A percentile compares a stretch with the other conserved stretches of the same genome.
These are phyloP conservation scores for Nesometra sesokonis DNA, from an alignment of 35 echinoderm and acorn worm genomes.

Conservation along the genomic window DNA sequence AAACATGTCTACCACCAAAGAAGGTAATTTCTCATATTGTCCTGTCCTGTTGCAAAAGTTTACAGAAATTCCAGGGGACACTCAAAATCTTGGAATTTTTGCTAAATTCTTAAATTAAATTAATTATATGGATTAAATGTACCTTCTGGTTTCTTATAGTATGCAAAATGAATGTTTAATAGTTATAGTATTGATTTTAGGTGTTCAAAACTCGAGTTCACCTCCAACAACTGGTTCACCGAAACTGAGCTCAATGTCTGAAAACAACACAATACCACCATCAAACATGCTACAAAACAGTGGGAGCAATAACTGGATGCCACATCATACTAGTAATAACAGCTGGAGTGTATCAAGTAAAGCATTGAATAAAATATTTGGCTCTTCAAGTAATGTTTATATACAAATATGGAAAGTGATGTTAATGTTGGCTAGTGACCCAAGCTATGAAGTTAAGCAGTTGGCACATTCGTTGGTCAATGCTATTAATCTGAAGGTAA, in stretches of 20 bases:
- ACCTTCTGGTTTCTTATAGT: too few species aligned
- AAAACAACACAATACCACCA: background rate
- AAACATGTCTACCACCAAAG: too few species aligned
- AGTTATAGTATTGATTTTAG: too few species aligned
- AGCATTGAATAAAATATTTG: background rate
- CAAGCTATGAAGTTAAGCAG: constrained; percentile 68
- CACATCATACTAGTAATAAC: background rate
- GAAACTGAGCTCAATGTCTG: background rate
- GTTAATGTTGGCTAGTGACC: constrained; percentile 65
- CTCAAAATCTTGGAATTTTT: too few species aligned
- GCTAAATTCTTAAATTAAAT: too few species aligned
- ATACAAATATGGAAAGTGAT: constrained; percentile 89
- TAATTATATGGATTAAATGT: too few species aligned
- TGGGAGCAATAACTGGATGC: background rate
- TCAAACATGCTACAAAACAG: background rate
- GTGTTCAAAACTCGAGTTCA: background rate
- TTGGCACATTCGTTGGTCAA: constrained; percentile 69
- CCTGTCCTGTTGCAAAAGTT: too few species aligned
- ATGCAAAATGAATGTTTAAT: too few species aligned
- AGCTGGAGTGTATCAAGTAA: background rate
- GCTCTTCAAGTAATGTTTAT: constrained; percentile 46
- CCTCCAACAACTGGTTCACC: background rate
- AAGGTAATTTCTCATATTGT: too few species aligned
- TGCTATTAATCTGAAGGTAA: constrained; percentile 93
- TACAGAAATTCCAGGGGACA: too few species aligned